phyloP scores from a whole-genome alignment of 2,888 invertebrate genomes.

The Masnerella sp. region DNA sequence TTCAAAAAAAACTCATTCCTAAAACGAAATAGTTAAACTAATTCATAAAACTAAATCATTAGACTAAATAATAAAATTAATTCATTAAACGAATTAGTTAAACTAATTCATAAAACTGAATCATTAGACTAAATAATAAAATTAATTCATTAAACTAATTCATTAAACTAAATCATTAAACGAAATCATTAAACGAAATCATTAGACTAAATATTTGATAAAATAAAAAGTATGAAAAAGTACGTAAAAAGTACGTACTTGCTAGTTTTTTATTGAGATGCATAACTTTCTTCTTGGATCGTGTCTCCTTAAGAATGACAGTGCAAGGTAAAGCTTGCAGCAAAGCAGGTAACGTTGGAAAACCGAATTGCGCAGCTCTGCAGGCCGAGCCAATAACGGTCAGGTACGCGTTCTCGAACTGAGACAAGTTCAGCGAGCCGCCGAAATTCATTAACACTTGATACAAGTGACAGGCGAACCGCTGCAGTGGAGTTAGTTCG shows the following conservation, averaged over 20 bases:
- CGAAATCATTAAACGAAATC: too few species aligned
- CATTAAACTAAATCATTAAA: too few species aligned
- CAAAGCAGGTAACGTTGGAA: conserved; percentile 78
- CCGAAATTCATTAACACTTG: conserved; percentile 78
- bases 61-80: conserved; percentile 21
- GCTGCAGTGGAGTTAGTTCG: conserved; percentile 77
- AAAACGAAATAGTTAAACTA: too few species aligned
- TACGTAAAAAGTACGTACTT: too few species aligned
- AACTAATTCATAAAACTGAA: too few species aligned
- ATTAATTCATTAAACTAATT: too few species aligned
- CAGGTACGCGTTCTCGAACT: conserved; percentile 77
- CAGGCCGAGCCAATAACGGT: conserved; percentile 77
- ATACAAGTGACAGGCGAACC: conserved; percentile 80
- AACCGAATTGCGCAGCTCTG: conserved; percentile 79
- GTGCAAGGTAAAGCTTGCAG: conserved; percentile 80
- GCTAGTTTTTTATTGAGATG: conserved; percentile 79
- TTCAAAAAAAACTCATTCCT: too few species aligned
- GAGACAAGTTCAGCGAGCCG: conserved; percentile 77
- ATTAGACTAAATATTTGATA: too few species aligned
- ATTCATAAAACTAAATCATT: too few species aligned
- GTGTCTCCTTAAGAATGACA: conserved; percentile 76
- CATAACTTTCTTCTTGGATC: conserved; percentile 77
- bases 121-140: too few species aligned
- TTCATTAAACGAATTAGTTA: too few species aligned
- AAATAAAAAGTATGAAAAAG: too few species aligned